Evolutionary conservation across 2,113 vertebrate genomes (phyloP), one percentile per base, ranked within the genome.

Genomic region (Eolophus roseicapilla): DNA sequence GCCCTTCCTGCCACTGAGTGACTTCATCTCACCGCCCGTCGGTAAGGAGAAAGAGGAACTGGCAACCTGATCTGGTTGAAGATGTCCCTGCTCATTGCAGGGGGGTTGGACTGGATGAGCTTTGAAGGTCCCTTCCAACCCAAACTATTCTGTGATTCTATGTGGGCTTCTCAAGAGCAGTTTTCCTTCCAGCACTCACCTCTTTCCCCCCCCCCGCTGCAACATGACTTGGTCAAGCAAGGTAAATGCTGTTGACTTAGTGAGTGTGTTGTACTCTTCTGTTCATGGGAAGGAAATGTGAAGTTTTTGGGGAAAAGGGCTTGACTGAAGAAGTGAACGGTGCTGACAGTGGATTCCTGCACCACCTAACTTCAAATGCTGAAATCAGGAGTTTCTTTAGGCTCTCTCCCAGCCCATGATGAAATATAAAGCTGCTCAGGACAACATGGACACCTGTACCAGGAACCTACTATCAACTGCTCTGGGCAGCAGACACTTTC

Each of bases 1-100:
- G 31, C 64, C 64, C 55, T 60, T 4, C 17, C 1, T 11, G 43
- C 33, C 53, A 43, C 0, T 0, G 29, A 57, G 8, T 4, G 1
- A 27, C 33, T 35, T 69, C 55, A 17, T 31, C 60, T 75, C 46
- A 13, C 16, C 7, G 2, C 21, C 39, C 43, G 25, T 9, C 35
- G 28, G 41, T 1, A 5, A 49, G 65, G 39, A 85, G n/a, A n/a
- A 67, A 19, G 21, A 80, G 8, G 55, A 77, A 69, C 7, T 8
- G 44, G 24, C 25, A 33, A n/a, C 0, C 57, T 24, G 14, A 59
- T 35, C n/a, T 59, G 13, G 33, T 59, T 59, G 57, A 59, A 59
- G 33, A 59, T 35, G 21, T 24, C 33, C 33, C 33, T 24, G 57
- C 21, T 59, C 23, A 59, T 35, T 59, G 21, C n/a, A 24, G 33